Base-by-base conservation (phyloP, 1,140 invertebrate species). In the Camponotus pennsylvanicus region DNA sequence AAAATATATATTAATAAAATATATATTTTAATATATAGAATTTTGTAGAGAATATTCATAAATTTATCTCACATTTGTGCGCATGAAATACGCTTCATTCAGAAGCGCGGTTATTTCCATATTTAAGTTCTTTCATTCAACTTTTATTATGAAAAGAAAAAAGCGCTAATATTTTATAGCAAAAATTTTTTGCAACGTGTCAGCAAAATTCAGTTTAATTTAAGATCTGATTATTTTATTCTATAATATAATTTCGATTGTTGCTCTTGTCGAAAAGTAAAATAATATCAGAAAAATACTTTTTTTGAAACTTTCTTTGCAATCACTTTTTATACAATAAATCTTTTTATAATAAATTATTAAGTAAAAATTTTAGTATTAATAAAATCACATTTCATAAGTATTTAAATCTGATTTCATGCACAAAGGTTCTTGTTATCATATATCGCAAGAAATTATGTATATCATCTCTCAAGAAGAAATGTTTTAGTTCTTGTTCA, bases 381-480 rank as follows among this genome's bases (percentile, higher is more conserved):
- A 32, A 70, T 32, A 52, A 70, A 32, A 49, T 27, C 6, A 49
- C 0, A 45, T 69, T 69, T 15, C 21, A 40, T 66, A 66, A 66
- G 32, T 69, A 69, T 70, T 70, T 52, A 52, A 70, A 42, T 49
- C 4, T 32, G 1, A 70, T 52, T 52, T 52, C 7, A 70, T 55
- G 49, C 15, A 11, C 27, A 32, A 15, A 57, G 3, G 37, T 21
- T 76, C 34, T 40, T 32, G 15, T 45, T 8, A 34, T 45, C 6
- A 34, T 0, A 18, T 63, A 18, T 63, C 37, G 15, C 11, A 42
- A 34, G 11, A 63, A 42, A 6, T 45, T 42, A 9, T 32, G 9
- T 32, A 18, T 67, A n/a, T 49, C 11, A 21, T 61, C 21, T 32
- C 32, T 11, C 13, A 15, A 67, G 40, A 45, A 71, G 4, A 59